Base-by-base conservation (phyloP, 2,888 invertebrate genomes). In the Gari tellinella region DNA sequence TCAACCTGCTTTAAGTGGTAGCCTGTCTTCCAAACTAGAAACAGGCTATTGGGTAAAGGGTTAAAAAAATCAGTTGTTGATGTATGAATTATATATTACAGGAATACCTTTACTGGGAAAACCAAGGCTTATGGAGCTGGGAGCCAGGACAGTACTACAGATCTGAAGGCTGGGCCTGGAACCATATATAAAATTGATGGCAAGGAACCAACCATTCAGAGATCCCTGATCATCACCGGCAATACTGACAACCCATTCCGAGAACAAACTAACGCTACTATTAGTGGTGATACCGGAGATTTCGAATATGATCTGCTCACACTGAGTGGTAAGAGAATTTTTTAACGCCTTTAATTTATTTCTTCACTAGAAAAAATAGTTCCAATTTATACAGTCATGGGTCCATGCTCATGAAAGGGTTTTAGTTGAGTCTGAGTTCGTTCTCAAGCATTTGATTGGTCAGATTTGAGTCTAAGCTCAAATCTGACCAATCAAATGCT, bases 151-250 rank as follows among this genome's bases (percentile, higher is more conserved):
- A 65, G 76, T 21, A 37, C 72, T 19, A 67, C 67, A 14, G 76
- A 80, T 8, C 67, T 84, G 10, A 84, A 81, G 52, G 87, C 85
- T 31, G 88, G 86, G 17, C 82, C 88, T 4, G 88, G 88, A 23
- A 86, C 88, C 21, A 67, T 87, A 19, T 88, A 83, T 57, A 64
- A 85, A 14, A 43, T 69, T 19, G 79, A 83, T 45, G 80, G 77
- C 17, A 57, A 64, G 21, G 60, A 56, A 10, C 72, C 70, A n/a
- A 67, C 70, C 21, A 61, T 78, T 10, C 53, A 56, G 12, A 63
- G 77, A 26, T 58, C 67, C 8, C 68, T 87, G 21, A 55, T 58
- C 14, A 69, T 86, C 15, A 49, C 23, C 31, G 87, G 85, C 15
- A 68, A 83, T 56, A 75, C 79, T 8, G 67, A 61, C n/a, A 72